Evolutionary conservation across 1,140 invertebrate species (phyloP).

Genomic region (Melanaphis sacchari): DNA sequence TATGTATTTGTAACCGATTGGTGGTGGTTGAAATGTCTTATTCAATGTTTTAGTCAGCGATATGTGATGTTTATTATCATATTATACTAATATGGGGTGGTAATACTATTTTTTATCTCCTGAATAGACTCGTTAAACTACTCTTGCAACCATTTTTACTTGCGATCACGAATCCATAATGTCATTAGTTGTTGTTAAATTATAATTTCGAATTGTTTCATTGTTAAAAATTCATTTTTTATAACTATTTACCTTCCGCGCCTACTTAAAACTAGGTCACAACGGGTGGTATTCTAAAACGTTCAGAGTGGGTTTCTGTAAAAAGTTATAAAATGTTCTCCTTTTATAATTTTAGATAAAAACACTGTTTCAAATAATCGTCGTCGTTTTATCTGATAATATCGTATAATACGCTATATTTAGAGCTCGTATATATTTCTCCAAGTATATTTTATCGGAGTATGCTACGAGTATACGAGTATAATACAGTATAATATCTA

Average conservation of each 20-base stretch:
- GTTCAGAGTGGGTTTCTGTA: background rate
- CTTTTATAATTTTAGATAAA: background rate
- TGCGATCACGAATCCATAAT: background rate
- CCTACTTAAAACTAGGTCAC: background rate
- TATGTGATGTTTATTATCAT: background rate
- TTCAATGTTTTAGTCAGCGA: background rate
- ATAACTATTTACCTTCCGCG: background rate
- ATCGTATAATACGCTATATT: background rate
- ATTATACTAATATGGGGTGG: background rate
- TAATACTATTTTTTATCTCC: background rate
- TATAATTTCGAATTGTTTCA: background rate
- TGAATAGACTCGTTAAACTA: background rate
- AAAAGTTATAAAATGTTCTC: constrained; percentile 27
- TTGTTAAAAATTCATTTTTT: background rate
- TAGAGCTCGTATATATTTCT: background rate
- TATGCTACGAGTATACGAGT: background rate
- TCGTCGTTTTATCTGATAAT: background rate
- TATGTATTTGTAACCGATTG: background rate
- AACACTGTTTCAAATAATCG: background rate
- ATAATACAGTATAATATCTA: background rate
- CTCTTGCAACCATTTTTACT: too few species aligned
- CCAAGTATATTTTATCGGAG: background rate
- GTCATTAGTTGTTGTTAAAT: background rate
- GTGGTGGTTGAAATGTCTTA: background rate
- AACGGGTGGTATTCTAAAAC: background rate